These are phyloP conservation scores for Dendrocincla fuliginosa DNA, from an alignment of 2,797 vertebrate genomes.

Conservation along the genomic window DNA sequence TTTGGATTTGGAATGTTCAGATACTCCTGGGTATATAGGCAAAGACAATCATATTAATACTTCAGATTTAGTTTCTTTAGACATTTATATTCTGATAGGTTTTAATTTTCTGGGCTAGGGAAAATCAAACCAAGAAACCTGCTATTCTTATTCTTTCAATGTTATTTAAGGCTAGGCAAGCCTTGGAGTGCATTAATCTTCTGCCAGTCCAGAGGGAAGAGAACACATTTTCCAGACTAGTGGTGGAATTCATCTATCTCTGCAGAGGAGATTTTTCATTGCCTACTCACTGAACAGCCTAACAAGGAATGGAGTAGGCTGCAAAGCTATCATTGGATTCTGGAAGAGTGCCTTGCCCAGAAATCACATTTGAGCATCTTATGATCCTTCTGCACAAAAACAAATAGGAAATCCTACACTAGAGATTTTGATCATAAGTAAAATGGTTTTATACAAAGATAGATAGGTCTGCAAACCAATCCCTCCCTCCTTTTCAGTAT, in stretches of 20 bases:
- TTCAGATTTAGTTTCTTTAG: neutral
- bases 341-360: conserved; percentile 23
- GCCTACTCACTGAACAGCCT: conserved; percentile 44
- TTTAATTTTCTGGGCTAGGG: neutral
- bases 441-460: conserved; percentile 7
- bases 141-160: neutral
- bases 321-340: conserved; percentile 34
- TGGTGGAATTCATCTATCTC: conserved; percentile 60
- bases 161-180: conserved; percentile 50
- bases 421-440: conserved; percentile 9
- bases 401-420: neutral
- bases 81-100: neutral
- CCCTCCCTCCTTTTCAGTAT: neutral
- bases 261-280: conserved; percentile 60
- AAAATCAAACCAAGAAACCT: neutral
- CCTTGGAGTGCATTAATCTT: conserved; percentile 55
- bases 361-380: conserved; percentile 45
- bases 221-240: conserved; percentile 59
- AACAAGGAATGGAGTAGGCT: conserved; percentile 32
- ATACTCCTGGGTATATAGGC: neutral
- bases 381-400: neutral
- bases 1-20: neutral
- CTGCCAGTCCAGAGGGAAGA: conserved; percentile 22
- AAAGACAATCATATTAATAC: neutral
- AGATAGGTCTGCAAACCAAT: neutral